Conservation (phyloP, 2,888 invertebrate species). For the Bellardia pandia region DNA sequence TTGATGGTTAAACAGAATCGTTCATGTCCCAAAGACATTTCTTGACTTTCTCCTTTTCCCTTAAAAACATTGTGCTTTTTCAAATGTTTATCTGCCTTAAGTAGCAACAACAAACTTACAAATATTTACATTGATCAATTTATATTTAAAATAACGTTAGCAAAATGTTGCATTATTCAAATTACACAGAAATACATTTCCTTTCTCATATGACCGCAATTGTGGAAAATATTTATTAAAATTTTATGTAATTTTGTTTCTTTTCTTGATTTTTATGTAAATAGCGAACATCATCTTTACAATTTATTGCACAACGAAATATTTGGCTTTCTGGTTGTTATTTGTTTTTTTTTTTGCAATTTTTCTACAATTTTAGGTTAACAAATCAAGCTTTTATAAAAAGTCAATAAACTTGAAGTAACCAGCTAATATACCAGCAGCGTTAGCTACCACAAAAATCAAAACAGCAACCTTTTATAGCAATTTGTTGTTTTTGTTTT, state of each 20-base stretch:
- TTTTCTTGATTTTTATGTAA: neutral
- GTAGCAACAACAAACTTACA: no score
- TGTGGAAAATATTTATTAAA: conserved; percentile 8
- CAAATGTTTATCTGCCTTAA: no score
- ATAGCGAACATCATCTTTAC: conserved; percentile 37
- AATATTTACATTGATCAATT: neutral
- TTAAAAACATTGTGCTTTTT: no score
- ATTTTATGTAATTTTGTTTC: conserved; percentile 34
- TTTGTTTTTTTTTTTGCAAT: conserved; percentile 38
- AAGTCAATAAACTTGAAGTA: conserved; percentile 70
- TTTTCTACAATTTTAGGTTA: conserved; percentile 57
- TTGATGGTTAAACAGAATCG: no score
- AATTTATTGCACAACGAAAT: conserved; percentile 57
- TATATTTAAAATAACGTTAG: neutral
- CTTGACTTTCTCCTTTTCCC: no score
- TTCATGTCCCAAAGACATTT: no score
- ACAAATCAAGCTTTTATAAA: conserved; percentile 66
- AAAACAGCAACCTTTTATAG: conserved; percentile 51
- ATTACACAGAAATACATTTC: conserved; percentile 6
- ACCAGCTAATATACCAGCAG: conserved; percentile 21
- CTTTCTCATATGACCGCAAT: conserved; percentile 30
- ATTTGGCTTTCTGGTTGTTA: conserved; percentile 30
- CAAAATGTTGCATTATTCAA: conserved; percentile 31
- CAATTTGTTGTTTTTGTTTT: conserved; percentile 18
- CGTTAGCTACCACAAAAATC: conserved; percentile 32